Percentiles rank a stretch among this genome's conserved stretches.
Evolutionary conservation across 2,113 vertebrate species (phyloP).

Genomic region (Pithys albifrons): DNA sequence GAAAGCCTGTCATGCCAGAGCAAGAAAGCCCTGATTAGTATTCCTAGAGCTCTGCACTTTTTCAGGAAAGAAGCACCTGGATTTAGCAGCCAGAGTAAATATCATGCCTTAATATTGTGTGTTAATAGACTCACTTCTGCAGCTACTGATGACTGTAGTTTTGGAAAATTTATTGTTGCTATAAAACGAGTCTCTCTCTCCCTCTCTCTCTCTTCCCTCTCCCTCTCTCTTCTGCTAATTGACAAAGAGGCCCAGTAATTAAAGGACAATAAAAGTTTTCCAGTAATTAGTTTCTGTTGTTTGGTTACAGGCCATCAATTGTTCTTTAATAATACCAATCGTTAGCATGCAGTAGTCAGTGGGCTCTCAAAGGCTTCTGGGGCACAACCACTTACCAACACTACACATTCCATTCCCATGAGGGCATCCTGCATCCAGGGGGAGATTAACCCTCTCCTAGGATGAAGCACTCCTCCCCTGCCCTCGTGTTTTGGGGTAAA

Average conservation of each 20-base stretch:
- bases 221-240: slow-evolving; percentile 77
- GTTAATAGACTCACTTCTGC: slow-evolving; percentile 66
- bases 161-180: slow-evolving; percentile 71
- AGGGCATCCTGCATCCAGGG: slow-evolving; percentile 72
- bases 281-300: slow-evolving; percentile 82
- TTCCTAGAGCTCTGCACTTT: slow-evolving; percentile 21
- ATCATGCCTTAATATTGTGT: slow-evolving; percentile 50
- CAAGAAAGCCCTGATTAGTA: slow-evolving; percentile 13
- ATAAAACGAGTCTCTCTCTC: slow-evolving; percentile 71
- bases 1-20: not conserved
- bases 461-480: not conserved
- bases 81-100: slow-evolving; percentile 57
- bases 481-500: slow-evolving; percentile 38
- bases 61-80: slow-evolving; percentile 48
- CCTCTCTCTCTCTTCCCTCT: slow-evolving; percentile 50
- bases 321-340: slow-evolving; percentile 84
- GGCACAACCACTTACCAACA: slow-evolving; percentile 84
- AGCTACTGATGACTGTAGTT: slow-evolving; percentile 57
- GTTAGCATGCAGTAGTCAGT: slow-evolving; percentile 80
- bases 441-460: slow-evolving; percentile 79
- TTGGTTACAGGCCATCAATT: slow-evolving; percentile 85
- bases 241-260: slow-evolving; percentile 83
- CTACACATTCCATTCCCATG: slow-evolving; percentile 90
- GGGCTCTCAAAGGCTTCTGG: slow-evolving; percentile 76
- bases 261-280: slow-evolving; percentile 78